These are phyloP conservation scores for Aethes cnicana DNA, from an alignment of 2,888 invertebrate genomes.

Conservation along the genomic window DNA sequence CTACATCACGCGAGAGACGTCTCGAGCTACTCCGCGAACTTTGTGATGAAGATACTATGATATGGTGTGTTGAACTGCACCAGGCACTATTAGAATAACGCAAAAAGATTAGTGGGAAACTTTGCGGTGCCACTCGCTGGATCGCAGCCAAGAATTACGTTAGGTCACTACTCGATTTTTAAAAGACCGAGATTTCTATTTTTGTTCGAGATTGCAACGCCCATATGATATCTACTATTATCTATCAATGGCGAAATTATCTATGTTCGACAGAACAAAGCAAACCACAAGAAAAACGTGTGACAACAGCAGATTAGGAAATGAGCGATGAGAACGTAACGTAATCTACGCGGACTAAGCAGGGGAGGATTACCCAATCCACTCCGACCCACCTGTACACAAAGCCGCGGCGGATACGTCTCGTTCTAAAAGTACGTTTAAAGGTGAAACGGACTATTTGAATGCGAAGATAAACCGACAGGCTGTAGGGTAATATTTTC, in stretches of 20 bases:
- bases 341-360: slow-evolving; percentile 29
- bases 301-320: slow-evolving; percentile 44
- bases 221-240: too few species aligned
- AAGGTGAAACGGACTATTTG: slow-evolving; percentile 38
- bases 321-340: slow-evolving; percentile 47
- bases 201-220: too few species aligned
- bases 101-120: slow-evolving; percentile 14
- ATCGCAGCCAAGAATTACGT: slow-evolving; percentile 25
- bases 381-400: slow-evolving; percentile 13
- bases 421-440: slow-evolving; percentile 36
- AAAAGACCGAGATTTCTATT: slow-evolving; percentile 20
- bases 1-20: slow-evolving; percentile 27
- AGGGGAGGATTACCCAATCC: slow-evolving; percentile 27
- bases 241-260: slow-evolving; percentile 31
- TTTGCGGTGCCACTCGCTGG: slow-evolving; percentile 12
- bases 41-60: background rate
- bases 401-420: slow-evolving; percentile 19
- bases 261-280: slow-evolving; percentile 33
- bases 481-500: slow-evolving; percentile 46
- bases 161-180: slow-evolving; percentile 24
- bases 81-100: slow-evolving; percentile 4
- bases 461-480: slow-evolving; percentile 40
- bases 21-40: slow-evolving; percentile 2
- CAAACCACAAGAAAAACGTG: slow-evolving; percentile 37
- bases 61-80: background rate